Conservation (phyloP, 2,888 invertebrate genomes). For the Leptinotarsa peninsularis region DNA sequence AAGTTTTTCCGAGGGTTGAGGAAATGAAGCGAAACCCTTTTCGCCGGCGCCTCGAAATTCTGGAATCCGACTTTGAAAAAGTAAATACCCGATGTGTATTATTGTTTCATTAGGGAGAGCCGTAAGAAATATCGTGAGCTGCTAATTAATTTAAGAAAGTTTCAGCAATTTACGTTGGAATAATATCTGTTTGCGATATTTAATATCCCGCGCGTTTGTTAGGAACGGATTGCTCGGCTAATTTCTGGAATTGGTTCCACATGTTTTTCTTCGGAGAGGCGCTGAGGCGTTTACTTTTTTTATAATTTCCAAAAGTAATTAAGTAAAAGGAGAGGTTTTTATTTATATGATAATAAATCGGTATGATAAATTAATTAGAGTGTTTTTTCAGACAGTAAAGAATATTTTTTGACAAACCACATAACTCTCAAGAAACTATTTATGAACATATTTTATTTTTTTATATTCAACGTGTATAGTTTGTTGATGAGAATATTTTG, state of each 20-base stretch:
- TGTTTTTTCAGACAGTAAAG: too few relatives aligned
- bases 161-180: constrained; percentile 54
- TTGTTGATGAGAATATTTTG: too few relatives aligned
- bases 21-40: constrained; percentile 63
- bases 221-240: constrained; percentile 48
- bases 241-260: constrained; percentile 51
- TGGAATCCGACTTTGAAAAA: constrained; percentile 45
- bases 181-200: constrained; percentile 57
- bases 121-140: constrained; percentile 63
- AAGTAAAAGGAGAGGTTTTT: too few relatives aligned
- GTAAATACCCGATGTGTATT: constrained; percentile 62
- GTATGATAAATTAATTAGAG: too few relatives aligned
- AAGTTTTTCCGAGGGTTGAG: constrained; percentile 63
- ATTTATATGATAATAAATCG: too few relatives aligned
- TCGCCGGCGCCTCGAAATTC: constrained; percentile 42
- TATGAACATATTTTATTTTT: neutral
- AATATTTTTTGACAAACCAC: too few relatives aligned
- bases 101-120: constrained; percentile 64
- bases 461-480: too few relatives aligned
- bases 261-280: constrained; percentile 46
- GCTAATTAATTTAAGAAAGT: constrained; percentile 62
- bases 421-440: neutral
- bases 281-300: constrained; percentile 25
- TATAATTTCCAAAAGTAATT: constrained; percentile 1
- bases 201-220: constrained; percentile 50